phyloP scores from a whole-genome alignment of 2,113 vertebrate species.

The Marcusenius ussheri region DNA sequence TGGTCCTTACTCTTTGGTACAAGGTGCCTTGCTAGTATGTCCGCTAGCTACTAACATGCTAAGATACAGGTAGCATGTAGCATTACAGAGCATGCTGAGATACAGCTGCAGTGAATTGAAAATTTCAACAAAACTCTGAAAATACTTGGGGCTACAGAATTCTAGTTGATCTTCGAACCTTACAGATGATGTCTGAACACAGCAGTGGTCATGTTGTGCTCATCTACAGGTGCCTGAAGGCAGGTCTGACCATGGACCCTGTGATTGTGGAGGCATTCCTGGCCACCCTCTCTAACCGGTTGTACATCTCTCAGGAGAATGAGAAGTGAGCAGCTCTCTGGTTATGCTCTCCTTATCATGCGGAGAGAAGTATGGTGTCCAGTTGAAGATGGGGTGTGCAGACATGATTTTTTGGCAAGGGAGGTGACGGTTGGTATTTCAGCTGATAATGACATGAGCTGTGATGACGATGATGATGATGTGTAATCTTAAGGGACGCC shows the following conservation, averaged over 20 bases:
- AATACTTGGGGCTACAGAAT: neutral
- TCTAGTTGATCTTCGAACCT: neutral
- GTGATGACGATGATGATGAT: neutral
- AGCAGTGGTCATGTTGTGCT: neutral
- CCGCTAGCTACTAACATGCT: neutral
- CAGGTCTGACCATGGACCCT: conserved; percentile 80
- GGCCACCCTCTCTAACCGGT: conserved; percentile 90
- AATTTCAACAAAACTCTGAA: neutral
- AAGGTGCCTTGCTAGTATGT: neutral
- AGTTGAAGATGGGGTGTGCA: neutral
- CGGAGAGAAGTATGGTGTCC: neutral
- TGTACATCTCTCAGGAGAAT: conserved; percentile 95
- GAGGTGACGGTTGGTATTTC: neutral
- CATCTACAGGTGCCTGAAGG: conserved; percentile 75
- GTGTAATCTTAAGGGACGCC: conserved; percentile 69
- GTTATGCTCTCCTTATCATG: neutral
- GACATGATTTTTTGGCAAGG: neutral
- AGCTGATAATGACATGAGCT: neutral
- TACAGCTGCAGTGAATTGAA: neutral
- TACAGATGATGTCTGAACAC: neutral
- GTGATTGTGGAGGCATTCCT: conserved; percentile 93
- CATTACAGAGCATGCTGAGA: too few species aligned
- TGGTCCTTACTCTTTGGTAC: neutral
- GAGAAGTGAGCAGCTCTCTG: conserved; percentile 72
- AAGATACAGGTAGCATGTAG: too few species aligned